phyloP scores from a whole-genome alignment of 2,888 invertebrate genomes.

The Dioctria rufipes region DNA sequence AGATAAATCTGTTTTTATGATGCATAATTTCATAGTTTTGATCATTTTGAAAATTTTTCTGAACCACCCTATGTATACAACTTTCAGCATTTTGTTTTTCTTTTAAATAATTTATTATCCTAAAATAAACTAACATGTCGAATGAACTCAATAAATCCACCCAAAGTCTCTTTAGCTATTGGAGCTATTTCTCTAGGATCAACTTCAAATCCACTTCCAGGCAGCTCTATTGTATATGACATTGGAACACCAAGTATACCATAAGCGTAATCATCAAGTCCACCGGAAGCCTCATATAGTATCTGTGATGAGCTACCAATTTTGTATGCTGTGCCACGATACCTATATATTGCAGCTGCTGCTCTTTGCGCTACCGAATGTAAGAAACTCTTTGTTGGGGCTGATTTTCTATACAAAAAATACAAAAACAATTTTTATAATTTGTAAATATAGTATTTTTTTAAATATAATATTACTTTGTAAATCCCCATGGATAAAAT shows the following conservation, averaged over 20 bases:
- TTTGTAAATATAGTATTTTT: background rate
- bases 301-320: slow-evolving; percentile 74
- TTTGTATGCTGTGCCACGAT: slow-evolving; percentile 71
- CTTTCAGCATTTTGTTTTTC: background rate
- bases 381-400: slow-evolving; percentile 67
- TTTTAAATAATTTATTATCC: slow-evolving; percentile 35
- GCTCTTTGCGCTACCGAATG: slow-evolving; percentile 68
- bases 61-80: too few relatives aligned
- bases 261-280: slow-evolving; percentile 79
- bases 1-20: too few relatives aligned
- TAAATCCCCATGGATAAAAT: slow-evolving; percentile 71
- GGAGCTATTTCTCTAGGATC: slow-evolving; percentile 67
- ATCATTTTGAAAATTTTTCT: too few relatives aligned
- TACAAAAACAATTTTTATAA: background rate
- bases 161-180: slow-evolving; percentile 70
- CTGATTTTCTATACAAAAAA: slow-evolving; percentile 63
- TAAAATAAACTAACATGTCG: slow-evolving; percentile 69
- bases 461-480: slow-evolving; percentile 63
- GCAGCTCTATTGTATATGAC: slow-evolving; percentile 78
- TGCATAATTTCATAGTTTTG: too few relatives aligned
- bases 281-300: slow-evolving; percentile 75
- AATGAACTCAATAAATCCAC: slow-evolving; percentile 69
- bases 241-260: slow-evolving; percentile 74
- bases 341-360: slow-evolving; percentile 69
- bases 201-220: slow-evolving; percentile 73